Evolutionary conservation across 2,113 vertebrate genomes (phyloP), one percentile per base, ranked within the genome.

Genomic region (Varanus komodoensis): DNA sequence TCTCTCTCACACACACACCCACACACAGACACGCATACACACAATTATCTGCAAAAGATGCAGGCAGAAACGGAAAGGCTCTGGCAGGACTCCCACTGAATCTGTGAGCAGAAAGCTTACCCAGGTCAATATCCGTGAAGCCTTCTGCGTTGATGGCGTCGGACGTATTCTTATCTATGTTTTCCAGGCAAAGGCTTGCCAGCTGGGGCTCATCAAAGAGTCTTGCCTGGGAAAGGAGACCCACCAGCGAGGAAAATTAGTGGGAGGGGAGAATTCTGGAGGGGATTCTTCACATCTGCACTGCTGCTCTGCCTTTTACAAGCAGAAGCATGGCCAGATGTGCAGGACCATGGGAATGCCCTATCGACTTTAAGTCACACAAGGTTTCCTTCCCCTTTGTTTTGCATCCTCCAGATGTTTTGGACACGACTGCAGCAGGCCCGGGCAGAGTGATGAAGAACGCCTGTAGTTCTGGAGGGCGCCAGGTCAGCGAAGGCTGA

Each of bases 201-300:
- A 99, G 97, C 96, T 99, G 99, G 0, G 99, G 99, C 92, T 99
- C 99, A 34, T 99, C 99, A 67, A 99, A 99, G 44, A 99, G 97
- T 5, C 99, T 97, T 0, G 99, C 99, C 99, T 99, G 57, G 75
- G 57, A 84, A 74, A 0, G 8, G 85, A 78, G 84, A 54, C 54
- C 73, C 78, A 23, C 14, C 0, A 0, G 91, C 44, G 90, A 79
- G 77, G 64, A 21, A 44, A 64, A 64, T 64, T 12, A 83, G 48
- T 9, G 5, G 1, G 1, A 48, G 29, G 25, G 29, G 1, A 52
- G 48, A 48, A 15, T 29, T 57, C 12, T 2, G 73, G 52, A 14
- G n/a, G 17, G 9, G 19, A 0, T 25, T 7, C 15, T 3, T 14
- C 6, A 38, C 12, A 44, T 87, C 54, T 44, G 21, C 5, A 12